Evolutionary conservation across 1,140 invertebrate species (phyloP), one percentile per base, ranked within the genome.

Genomic region (Pogonognathellus flavescens): DNA sequence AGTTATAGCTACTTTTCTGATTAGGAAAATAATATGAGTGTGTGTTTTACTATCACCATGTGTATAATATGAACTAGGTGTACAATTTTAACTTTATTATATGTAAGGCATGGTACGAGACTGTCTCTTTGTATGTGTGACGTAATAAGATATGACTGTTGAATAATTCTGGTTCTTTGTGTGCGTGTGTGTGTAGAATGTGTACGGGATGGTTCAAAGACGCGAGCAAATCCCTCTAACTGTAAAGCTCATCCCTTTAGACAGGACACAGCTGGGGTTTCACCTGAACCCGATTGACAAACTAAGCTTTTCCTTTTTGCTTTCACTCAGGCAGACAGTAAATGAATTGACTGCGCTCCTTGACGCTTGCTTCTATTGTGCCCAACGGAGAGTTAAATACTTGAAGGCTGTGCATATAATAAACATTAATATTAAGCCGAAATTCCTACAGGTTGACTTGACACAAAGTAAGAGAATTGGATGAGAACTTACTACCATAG

Each of bases 221-320:
- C 16, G 53, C 16, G 53, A 60, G n/a, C n/a, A 60, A 66, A 66
- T 66, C 59, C 59, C 13, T 10, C 10, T 13, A 31, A 14, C 25
- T 25, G 14, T 25, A 66, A 66, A 31, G 62, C 62, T 66, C 62
- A 66, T 66, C 62, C 62, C 25, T 31, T 55, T 66, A 66, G 62
- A 66, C 62, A 66, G 62, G 13, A 20, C 14, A 25, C 22, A 66
- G 22, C 22, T 25, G 62, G 2, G 62, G 62, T 20, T 66, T 66
- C 62, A 66, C 62, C 62, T 66, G 62, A 66, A 66, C 62, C 22
- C 11, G 62, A 13, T 25, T 66, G 20, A 66, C 62, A 66, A 66
- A 13, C 11, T 25, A 66, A 66, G 22, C 62, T 66, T 66, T 25
- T 66, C 62, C 62, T 31, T 66, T 41, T 41, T 41, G 31, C 31